Evolutionary conservation across 1,140 invertebrate species (phyloP).

Genomic region (Eufriesea mexicana): DNA sequence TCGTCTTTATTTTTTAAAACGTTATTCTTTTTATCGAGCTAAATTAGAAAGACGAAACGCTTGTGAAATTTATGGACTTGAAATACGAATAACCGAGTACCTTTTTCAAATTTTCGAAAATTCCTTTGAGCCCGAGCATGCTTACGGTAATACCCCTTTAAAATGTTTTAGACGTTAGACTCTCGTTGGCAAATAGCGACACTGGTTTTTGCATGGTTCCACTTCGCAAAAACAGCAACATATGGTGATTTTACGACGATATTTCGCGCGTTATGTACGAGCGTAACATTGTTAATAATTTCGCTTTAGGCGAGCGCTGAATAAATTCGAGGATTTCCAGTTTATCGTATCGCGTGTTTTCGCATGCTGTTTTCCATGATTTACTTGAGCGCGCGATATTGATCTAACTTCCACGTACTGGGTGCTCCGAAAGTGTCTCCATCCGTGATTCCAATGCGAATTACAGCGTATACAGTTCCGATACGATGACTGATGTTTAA

Average conservation of each 20-base stretch:
- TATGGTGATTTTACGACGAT: not conserved
- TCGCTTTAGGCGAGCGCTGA: not conserved
- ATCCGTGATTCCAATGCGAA: not conserved
- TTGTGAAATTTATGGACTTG: too few species aligned
- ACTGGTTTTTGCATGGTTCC: constrained; percentile 5
- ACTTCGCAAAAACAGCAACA: not conserved
- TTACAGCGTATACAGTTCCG: not conserved
- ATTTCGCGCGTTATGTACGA: not conserved
- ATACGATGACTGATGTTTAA: not conserved
- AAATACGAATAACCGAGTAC: too few species aligned
- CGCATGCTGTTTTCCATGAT: not conserved
- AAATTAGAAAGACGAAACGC: too few species aligned
- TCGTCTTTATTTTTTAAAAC: too few species aligned
- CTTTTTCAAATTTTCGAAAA: not conserved
- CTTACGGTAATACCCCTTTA: not conserved
- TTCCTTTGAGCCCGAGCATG: not conserved
- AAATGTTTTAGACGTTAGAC: not conserved
- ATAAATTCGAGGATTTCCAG: constrained; percentile 8
- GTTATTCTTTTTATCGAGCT: too few species aligned
- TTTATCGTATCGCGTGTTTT: constrained; percentile 4
- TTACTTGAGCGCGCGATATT: constrained; percentile 14
- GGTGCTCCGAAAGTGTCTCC: not conserved
- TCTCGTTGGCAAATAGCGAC: too few species aligned
- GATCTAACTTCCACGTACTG: not conserved
- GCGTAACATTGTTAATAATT: constrained; percentile 13